A percentile compares a stretch with the other conserved stretches of the same genome.
These are phyloP conservation scores for Aegithalos caudatus DNA, from an alignment of 2,113 vertebrate genomes.

Conservation along the genomic window DNA sequence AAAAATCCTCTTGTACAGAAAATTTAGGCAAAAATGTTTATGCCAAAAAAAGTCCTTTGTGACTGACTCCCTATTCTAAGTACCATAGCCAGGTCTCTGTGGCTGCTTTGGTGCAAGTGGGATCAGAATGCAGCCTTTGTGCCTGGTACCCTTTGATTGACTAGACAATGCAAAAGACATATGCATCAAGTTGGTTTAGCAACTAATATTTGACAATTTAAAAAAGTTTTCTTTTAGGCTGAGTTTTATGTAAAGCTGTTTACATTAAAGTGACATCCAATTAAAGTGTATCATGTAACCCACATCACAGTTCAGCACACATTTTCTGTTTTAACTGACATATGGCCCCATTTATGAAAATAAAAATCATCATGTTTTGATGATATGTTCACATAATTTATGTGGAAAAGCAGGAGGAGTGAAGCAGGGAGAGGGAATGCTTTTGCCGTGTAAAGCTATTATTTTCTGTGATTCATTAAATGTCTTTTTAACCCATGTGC, in stretches of 20 bases:
- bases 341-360: conserved; percentile 73
- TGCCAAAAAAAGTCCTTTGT: background rate
- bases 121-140: background rate
- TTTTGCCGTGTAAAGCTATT: conserved; percentile 64
- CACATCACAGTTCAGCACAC: conserved; percentile 68
- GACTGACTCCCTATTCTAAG: background rate
- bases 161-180: conserved; percentile 7
- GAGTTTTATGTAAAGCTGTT: conserved; percentile 68
- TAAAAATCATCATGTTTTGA: conserved; percentile 74
- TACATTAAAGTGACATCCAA: conserved; percentile 73
- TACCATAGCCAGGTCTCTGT: background rate
- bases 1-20: background rate
- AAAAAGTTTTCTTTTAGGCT: conserved; percentile 51
- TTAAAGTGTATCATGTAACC: conserved; percentile 71
- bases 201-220: conserved; percentile 53
- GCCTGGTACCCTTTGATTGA: background rate
- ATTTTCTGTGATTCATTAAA: conserved; percentile 73
- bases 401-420: conserved; percentile 59
- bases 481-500: conserved; percentile 59
- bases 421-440: conserved; percentile 53
- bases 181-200: conserved; percentile 35
- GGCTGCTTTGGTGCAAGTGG: background rate
- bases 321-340: conserved; percentile 71
- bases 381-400: conserved; percentile 73
- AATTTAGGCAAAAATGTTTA: background rate